These are phyloP conservation scores for Struthidea cinerea DNA, from an alignment of 2,113 vertebrate species.

Conservation along the genomic window DNA sequence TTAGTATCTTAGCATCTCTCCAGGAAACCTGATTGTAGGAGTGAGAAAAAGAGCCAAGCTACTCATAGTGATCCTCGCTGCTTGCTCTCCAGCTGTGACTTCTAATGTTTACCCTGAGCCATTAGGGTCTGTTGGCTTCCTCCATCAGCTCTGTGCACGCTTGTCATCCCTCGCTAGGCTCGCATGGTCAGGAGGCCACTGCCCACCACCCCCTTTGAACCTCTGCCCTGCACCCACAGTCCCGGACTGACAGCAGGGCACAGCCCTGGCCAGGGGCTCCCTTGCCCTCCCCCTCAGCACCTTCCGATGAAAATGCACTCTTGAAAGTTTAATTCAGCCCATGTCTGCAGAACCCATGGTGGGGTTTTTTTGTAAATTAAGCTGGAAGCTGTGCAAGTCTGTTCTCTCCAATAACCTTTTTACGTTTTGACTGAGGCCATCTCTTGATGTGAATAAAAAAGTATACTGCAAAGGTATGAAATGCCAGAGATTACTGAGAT, in stretches of 20 bases:
- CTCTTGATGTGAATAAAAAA: conserved; percentile 39
- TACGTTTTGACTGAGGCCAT: conserved; percentile 4
- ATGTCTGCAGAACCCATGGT: background rate
- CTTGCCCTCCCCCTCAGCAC: background rate
- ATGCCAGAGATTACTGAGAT: conserved; percentile 46
- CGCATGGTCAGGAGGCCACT: background rate
- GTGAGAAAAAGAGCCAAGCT: background rate
- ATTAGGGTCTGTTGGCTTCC: background rate
- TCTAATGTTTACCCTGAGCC: background rate
- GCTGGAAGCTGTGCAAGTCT: background rate
- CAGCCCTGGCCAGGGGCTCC: background rate
- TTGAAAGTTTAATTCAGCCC: background rate
- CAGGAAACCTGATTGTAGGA: conserved; percentile 19
- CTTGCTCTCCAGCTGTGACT: conserved; percentile 1
- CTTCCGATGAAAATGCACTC: background rate
- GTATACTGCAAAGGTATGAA: conserved; percentile 28
- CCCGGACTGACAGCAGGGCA: background rate
- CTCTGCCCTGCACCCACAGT: background rate
- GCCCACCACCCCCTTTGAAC: background rate
- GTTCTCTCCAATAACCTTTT: conserved; percentile 25
- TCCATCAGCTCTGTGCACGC: accelerated
- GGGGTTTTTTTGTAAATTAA: background rate
- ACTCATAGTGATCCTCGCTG: background rate
- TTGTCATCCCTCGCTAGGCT: background rate
- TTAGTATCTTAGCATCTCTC: background rate